Evolutionary conservation across 2,888 invertebrate species (phyloP), one percentile per base, ranked within the genome.

Genomic region (Lacanobia oleracea): DNA sequence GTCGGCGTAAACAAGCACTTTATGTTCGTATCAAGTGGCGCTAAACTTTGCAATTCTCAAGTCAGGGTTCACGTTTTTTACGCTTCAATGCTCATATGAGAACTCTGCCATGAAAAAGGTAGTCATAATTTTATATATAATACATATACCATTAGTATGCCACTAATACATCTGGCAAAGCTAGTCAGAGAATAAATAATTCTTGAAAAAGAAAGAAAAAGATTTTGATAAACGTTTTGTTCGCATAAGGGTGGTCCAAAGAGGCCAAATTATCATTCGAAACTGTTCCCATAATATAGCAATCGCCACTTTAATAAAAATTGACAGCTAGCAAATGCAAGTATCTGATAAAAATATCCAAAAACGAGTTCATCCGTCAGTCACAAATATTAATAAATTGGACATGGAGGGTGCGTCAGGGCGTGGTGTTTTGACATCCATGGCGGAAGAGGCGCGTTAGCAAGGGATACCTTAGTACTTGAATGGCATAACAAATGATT

Each of bases 351-450:
- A 70, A 79, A 54, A 77, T 66, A 78, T 84, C 83, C 84, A 83
- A 87, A 90, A 89, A 89, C 85, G 86, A 90, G 84, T 86, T 87
- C 87, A 88, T 91, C 91, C 88, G 89, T 88, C 89, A 86, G 87
- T 86, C 85, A 75, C 72, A 84, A 87, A 86, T 84, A 86, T 79
- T 86, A 86, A 88, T 90, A 87, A 91, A 90, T 91, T 90, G 89
- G 87, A 80, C 82, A 79, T 78, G 80, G 87, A 89, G 92, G 91
- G 91, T 89, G 88, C 72, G 77, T 79, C 83, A 84, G 93, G 94
- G 94, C 91, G 93, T 91, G 88, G 88, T 94, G 95, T 95, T 95
- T 89, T 95, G 95, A 95, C 95, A 93, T 87, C 85, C 83, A 89
- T 88, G 87, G 89, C 94, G 95, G 94, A 93, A 94, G 93, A 88